Evolutionary conservation across 2,113 vertebrate genomes (phyloP).

Genomic region (Epinephelus lanceolatus): DNA sequence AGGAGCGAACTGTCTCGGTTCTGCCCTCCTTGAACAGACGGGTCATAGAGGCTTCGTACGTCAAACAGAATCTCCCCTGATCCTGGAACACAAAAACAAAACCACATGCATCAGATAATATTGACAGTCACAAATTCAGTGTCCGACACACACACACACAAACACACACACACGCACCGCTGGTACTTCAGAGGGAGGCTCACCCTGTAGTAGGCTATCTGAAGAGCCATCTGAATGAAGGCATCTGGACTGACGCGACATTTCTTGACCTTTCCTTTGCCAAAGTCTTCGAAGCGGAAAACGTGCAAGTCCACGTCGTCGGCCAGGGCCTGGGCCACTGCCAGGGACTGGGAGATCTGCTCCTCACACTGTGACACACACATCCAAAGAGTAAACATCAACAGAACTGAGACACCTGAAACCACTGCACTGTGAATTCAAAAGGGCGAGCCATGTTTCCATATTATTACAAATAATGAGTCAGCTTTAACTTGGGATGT

Average conservation of each 20-base stretch:
- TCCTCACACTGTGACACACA: conserved; percentile 80
- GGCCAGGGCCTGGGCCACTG: conserved; percentile 87
- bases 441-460: not conserved
- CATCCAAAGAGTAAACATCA: not conserved
- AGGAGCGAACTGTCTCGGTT: conserved; percentile 91
- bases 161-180: not conserved
- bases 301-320: conserved; percentile 91
- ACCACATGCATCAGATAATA: conserved; percentile 22
- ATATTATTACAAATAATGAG: not conserved
- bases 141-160: not conserved
- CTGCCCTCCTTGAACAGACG: conserved; percentile 91
- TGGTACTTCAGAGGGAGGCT: conserved; percentile 20
- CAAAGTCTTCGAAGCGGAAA: conserved; percentile 89
- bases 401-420: not conserved
- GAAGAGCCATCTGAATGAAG: conserved; percentile 93
- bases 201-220: conserved; percentile 95
- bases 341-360: conserved; percentile 84
- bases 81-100: conserved; percentile 76
- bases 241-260: conserved; percentile 92
- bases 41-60: conserved; percentile 91
- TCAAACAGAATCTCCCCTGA: conserved; percentile 87
- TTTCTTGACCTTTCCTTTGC: conserved; percentile 94
- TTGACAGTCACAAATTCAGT: not conserved
- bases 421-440: not conserved
- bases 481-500: not conserved